Base-by-base conservation (phyloP, 2,113 vertebrate genomes). In the Elachura formosa region DNA sequence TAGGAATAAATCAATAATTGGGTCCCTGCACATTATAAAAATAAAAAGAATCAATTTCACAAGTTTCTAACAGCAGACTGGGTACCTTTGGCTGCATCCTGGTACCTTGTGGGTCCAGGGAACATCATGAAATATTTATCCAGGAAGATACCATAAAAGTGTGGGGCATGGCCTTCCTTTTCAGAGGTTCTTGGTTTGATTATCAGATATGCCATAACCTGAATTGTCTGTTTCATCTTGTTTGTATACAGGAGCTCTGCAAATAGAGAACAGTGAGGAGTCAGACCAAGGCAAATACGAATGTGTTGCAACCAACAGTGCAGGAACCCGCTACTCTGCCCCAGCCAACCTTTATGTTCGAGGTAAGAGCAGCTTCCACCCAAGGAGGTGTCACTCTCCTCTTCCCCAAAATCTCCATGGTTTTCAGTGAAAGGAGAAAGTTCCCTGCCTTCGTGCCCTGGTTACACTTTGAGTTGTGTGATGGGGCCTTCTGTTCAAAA, bases 271-370 rank as follows among this genome's bases (percentile, higher is more conserved):
- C 98, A 99, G 99, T 3, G 99, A 99, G 96, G 99, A 99, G 95
- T 99, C 99, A 2, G 99, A 99, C 98, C 99, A 99, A 98, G 99
- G 99, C 95, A 99, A 99, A 98, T 99, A 99, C 4, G 99, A 99
- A 95, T 99, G 99, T 56, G 99, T 99, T 95, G 99, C 99, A 22
- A 98, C 98, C 96, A 99, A 99, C 98, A 98, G 98, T 1, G 99
- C 98, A 11, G 99, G 99, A 96, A 99, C 99, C 24, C 98, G 99
- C 90, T 99, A 99, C 97, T 99, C 99, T 2, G 98, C 99, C 84
- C 99, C 99, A 0, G 99, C 99, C 28, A 99, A 99, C 96, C 99
- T 99, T 88, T 99, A 99, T 34, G 99, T 99, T 87, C 98, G 99
- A 99, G 99, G 99, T 99, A 99, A 99, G 99, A 96, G 96, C 77